Conservation (phyloP, 1,140 invertebrate species). For the Camponotus pennsylvanicus region DNA sequence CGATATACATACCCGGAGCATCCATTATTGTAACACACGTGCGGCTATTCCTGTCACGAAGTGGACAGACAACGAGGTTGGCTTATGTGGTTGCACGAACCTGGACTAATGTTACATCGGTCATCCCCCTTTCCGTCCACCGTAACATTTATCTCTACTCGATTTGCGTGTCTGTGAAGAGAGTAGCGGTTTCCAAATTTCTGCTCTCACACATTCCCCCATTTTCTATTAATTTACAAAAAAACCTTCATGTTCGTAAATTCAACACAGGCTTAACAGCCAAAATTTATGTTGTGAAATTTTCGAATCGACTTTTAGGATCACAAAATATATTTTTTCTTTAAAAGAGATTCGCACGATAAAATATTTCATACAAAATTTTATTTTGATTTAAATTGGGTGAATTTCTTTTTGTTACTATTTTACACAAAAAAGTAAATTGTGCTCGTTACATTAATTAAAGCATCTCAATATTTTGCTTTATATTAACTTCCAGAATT, state of each 20-base stretch:
- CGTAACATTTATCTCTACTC: slow-evolving; percentile 47
- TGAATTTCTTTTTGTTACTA: not conserved
- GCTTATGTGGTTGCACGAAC: slow-evolving; percentile 61
- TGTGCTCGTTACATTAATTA: not conserved
- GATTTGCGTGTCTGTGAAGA: not conserved
- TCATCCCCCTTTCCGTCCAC: slow-evolving; percentile 47
- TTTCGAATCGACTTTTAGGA: not conserved
- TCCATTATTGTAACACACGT: slow-evolving; percentile 65
- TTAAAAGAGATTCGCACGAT: not conserved
- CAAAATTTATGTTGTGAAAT: not conserved
- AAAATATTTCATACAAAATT: not conserved
- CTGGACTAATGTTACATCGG: slow-evolving; percentile 63
- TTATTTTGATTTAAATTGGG: not conserved
- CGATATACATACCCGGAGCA: not conserved
- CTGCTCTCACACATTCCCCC: no score
- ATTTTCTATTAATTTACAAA: not conserved
- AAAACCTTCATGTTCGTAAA: not conserved
- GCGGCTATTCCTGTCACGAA: slow-evolving; percentile 54
- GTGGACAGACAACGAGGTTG: slow-evolving; percentile 49
- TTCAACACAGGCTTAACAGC: not conserved
- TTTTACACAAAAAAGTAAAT: no score
- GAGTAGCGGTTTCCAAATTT: not conserved
- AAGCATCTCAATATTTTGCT: not conserved
- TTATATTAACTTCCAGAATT: slow-evolving; percentile 88
- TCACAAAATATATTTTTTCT: not conserved